phyloP scores from a whole-genome alignment of 92 coral and sea anemone species.

The Palythoa grandis region DNA sequence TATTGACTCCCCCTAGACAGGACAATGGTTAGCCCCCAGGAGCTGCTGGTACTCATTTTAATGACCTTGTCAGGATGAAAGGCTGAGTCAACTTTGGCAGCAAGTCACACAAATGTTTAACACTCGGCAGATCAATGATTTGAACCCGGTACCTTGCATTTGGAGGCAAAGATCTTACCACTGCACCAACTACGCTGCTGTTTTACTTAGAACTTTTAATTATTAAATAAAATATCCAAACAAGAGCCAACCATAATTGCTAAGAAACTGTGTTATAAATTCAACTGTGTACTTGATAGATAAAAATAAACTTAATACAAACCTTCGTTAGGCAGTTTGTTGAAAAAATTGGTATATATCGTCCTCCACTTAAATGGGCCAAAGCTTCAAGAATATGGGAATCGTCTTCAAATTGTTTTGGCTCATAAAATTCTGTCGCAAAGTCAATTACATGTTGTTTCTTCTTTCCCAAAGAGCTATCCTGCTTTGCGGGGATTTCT shows the following conservation, averaged over 20 bases:
- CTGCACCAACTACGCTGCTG: no score
- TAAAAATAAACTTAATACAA: background rate
- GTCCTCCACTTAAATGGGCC: constrained; percentile 40
- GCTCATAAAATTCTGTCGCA: constrained; percentile 5
- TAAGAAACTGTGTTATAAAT: background rate
- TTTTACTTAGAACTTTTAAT: no score
- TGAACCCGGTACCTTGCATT: no score
- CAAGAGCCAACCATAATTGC: no score
- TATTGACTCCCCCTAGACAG: no score
- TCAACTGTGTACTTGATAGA: background rate
- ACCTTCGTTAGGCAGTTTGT: constrained; percentile 28
- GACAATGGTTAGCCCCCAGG: no score
- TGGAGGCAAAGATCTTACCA: no score
- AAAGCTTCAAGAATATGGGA: constrained; percentile 29
- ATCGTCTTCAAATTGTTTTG: constrained; percentile 30
- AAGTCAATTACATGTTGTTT: background rate
- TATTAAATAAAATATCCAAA: no score
- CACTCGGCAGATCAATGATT: no score
- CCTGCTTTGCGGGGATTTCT: background rate
- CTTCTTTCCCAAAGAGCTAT: background rate
- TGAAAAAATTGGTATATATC: constrained; percentile 33
- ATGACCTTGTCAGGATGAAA: background rate
- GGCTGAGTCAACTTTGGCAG: no score
- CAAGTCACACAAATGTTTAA: no score
- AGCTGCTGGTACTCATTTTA: background rate